Conservation (phyloP, 2,797 vertebrate species). For the Poecilia picta region DNA sequence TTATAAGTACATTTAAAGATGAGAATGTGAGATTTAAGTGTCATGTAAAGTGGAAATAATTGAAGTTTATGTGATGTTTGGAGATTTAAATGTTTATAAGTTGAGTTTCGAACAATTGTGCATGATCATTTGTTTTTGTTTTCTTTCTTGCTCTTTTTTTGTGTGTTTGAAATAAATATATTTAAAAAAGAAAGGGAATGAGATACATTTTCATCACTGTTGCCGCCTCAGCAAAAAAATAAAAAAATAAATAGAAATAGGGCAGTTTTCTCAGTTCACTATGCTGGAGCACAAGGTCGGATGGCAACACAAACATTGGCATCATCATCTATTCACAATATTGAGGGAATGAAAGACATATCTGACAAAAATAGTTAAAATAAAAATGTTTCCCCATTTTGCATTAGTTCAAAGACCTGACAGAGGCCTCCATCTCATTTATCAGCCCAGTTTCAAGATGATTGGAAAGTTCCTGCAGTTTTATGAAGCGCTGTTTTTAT, state of each 20-base stretch:
- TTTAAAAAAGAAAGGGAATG: not conserved
- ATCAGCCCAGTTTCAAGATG: not conserved
- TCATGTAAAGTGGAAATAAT: too few relatives aligned
- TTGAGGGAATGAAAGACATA: not conserved
- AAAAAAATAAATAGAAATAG: not conserved
- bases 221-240: not conserved
- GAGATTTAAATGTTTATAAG: too few relatives aligned
- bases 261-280: not conserved
- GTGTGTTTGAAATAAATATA: too few relatives aligned
- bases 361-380: not conserved
- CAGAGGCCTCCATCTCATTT: not conserved
- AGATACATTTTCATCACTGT: not conserved
- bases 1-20: too few relatives aligned
- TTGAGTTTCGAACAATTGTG: too few relatives aligned
- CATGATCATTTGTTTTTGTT: too few relatives aligned
- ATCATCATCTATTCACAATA: not conserved
- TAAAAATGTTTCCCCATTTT: not conserved
- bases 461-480: not conserved
- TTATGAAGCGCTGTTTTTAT: not conserved
- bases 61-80: too few relatives aligned
- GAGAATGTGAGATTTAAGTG: too few relatives aligned
- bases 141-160: too few relatives aligned
- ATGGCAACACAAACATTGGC: not conserved
- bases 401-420: not conserved
- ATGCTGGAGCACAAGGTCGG: not conserved